Evolutionary conservation across 2,797 vertebrate species (phyloP), one percentile per base, ranked within the genome.

Genomic region (Chaunax sp.): DNA sequence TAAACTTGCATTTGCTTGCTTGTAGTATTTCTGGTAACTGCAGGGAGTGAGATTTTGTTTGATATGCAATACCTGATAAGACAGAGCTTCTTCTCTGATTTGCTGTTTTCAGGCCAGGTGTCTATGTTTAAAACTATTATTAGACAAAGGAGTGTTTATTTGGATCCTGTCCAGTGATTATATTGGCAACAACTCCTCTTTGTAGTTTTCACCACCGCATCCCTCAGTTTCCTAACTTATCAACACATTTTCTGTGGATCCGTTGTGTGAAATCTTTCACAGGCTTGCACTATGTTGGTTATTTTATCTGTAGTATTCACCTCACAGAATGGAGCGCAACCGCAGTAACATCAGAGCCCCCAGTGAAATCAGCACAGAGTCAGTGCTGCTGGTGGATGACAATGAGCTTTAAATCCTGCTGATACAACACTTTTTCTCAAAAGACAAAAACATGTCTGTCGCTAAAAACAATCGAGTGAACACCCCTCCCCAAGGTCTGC

Each of bases 371-470:
- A 61, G 64, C 30, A 6, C 18, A 13, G 51, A 51, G 64, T 63
- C 64, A 6, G 5, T n/a, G 68, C 55, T 61, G 55, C 61, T 28
- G 66, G 9, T 25, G 68, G 67, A 64, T 81, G 82, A 83, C 88
- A 69, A 64, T 40, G 82, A 80, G 69, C 82, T 81, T 81, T 63
- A 84, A 89, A 88, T 81, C 80, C 80, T 81, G 87, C 89, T 91
- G 87, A 91, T 89, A 52, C 74, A 52, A 69, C 91, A 89, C 62
- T 88, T 87, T 84, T 78, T 64, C 54, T 50, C 53, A 38, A 53
- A 77, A 88, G 89, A 89, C 76, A 86, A 85, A 83, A 90, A 89
- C 87, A 85, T 61, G 90, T 90, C 87, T 87, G 83, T 81, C 33
- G 72, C 85, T 77, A 72, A 79, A 78, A 76, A 72, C 55, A 2